Evolutionary conservation across 2,113 vertebrate species (phyloP), one percentile per base, ranked within the genome.

Genomic region (Danio rerio): DNA sequence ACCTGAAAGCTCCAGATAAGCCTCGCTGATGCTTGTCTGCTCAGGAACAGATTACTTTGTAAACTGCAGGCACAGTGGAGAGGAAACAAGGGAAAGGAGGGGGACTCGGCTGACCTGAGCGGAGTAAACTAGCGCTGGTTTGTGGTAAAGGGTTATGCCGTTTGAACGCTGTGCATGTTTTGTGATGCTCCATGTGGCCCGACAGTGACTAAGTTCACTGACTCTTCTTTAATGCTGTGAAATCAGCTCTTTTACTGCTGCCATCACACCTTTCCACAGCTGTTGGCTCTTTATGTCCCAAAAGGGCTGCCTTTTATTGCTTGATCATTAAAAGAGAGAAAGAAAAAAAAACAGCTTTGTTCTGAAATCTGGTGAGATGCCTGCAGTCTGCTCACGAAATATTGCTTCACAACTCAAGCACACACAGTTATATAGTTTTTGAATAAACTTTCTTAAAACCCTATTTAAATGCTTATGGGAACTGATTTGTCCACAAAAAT

Each of bases 1-100:
- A 88, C 85, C 91, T 92, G 91, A 90, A 90, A 86, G 89, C 86
- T 61, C 69, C 85, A 91, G 92, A 94, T 93, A 93, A 93, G 89
- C 71, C 79, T 77, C 47, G 68, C 66, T 88, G 91, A 94, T 93
- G 90, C 91, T 91, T 92, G 92, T 91, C 91, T 91, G 84, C 89
- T 90, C 80, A 71, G 88, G 74, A 83, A 85, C 85, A 93, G 92
- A 91, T 92, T 93, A 88, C 88, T 88, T 88, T 90, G 84, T 88
- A 87, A 89, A 89, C 86, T 84, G 82, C 82, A 75, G 87, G 87
- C 77, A 90, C 55, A 65, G 66, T 77, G n/a, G n/a, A 77, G 50
- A 47, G 13, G 50, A 52, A 49, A 20, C 43, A 49, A 16, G 61
- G 31, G 55, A 31, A 66, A 43, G 18, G 18, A 47, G 63, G 58